These are phyloP conservation scores for Amphibalanus amphitrite DNA, from an alignment of 1,140 invertebrate species.

Conservation along the genomic window DNA sequence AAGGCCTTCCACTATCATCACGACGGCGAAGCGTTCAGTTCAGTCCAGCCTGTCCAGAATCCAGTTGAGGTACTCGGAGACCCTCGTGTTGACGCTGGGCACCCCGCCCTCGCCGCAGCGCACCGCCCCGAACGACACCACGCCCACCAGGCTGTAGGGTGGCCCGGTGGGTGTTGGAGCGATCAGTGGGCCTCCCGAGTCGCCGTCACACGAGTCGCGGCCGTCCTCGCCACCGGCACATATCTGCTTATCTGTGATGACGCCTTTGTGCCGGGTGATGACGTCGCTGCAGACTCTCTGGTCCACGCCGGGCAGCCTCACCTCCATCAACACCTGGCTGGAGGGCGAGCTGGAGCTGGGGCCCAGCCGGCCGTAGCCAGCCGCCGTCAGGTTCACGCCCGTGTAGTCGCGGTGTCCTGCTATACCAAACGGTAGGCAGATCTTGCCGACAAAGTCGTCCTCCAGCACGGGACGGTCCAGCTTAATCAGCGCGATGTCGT, in stretches of 20 bases:
- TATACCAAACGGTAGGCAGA: constrained; percentile 25
- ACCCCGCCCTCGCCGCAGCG: constrained; percentile 19
- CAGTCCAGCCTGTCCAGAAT: neutral
- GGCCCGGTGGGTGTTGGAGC: constrained; percentile 12
- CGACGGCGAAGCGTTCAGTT: too few species aligned
- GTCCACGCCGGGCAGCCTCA: neutral
- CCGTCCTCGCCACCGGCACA: neutral
- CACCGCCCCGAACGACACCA: neutral
- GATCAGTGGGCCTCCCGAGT: neutral
- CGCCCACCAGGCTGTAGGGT: neutral
- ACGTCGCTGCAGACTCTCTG: neutral
- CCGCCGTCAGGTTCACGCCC: constrained; percentile 21
- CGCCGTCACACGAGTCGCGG: neutral
- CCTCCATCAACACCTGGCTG: constrained; percentile 25
- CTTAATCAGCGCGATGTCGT: constrained; percentile 22
- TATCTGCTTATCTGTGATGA: constrained; percentile 14
- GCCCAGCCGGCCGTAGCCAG: constrained; percentile 23
- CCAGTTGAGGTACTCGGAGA: constrained; percentile 15
- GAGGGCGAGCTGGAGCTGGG: too few species aligned
- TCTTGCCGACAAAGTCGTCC: constrained; percentile 15
- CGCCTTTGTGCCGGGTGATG: neutral
- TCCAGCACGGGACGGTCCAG: constrained; percentile 16
- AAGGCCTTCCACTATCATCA: too few species aligned
- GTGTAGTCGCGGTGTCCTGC: constrained; percentile 40
- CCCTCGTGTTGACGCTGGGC: constrained; percentile 19